Base-by-base conservation (phyloP, 2,797 vertebrate species). In the Vespertilio murinus region DNA sequence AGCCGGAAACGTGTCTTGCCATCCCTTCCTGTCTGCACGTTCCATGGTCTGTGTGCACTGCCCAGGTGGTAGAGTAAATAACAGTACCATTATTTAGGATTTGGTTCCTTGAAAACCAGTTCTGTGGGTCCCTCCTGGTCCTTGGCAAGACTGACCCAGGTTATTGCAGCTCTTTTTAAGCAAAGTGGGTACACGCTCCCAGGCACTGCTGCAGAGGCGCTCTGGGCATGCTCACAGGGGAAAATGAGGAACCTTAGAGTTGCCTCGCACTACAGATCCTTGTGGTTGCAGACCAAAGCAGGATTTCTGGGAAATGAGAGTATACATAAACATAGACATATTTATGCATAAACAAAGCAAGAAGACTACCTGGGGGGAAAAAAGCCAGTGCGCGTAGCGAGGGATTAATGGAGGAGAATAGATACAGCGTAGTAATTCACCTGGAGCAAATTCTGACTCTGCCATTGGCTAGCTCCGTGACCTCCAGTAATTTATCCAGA, bases 41-140 rank as follows among this genome's bases (percentile, higher is more conserved):
- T 49, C 61, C 23, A 11, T 20, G 20, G 38, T 33, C 40, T 91
- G 22, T 56, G 38, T 47, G 38, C 17, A 9, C 52, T 67, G 42
- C 33, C 88, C 77, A 93, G 56, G 70, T 89, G 14, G 7, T 1
- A 79, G 35, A 56, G 61, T 22, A 83, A 94, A 92, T 78, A 83
- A 75, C 84, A 40, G 81, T 64, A 74, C 59, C 47, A 52, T 74
- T 92, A 64, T 88, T 82, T 78, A 77, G 67, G 92, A 45, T 16
- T 16, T 81, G 61, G 10, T 56, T 78, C 61, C 83, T 94, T 75
- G 69, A 95, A 91, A 91, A 61, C 67, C 80, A 84, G 59, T 74
- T 54, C 54, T 70, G 42, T 94, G 73, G 40, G 77, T 79, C 38
- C 40, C 85, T 65, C 40, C 85, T 65, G 61, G 42, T 35, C 49